Evolutionary conservation across 1,140 invertebrate genomes (phyloP).

Genomic region (Euglossa dilemma): DNA sequence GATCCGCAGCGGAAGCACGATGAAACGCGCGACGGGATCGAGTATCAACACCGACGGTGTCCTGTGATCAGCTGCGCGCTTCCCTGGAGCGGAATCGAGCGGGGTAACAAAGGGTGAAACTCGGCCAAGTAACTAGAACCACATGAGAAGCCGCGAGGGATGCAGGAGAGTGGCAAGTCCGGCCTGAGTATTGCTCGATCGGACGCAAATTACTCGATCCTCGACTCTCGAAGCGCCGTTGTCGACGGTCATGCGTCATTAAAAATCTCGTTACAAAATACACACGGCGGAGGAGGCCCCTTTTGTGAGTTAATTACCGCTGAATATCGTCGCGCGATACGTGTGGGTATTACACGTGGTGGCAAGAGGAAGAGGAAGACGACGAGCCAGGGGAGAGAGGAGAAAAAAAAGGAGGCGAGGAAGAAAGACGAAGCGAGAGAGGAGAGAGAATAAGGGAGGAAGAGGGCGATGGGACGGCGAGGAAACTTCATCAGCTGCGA

Average conservation of each 20-base stretch:
- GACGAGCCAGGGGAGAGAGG: background rate
- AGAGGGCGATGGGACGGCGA: background rate
- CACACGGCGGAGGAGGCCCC: background rate
- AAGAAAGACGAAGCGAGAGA: background rate
- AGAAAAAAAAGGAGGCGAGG: background rate
- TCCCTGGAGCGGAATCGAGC: constrained; percentile 23
- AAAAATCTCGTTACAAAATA: constrained; percentile 48
- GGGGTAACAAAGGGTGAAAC: constrained; percentile 20
- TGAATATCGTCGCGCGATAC: constrained; percentile 45
- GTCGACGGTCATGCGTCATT: constrained; percentile 36
- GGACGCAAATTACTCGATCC: constrained; percentile 1
- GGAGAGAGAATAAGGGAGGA: too few species aligned
- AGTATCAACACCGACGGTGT: constrained; percentile 30
- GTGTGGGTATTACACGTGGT: constrained; percentile 5
- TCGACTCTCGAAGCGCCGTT: background rate
- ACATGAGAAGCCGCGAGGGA: constrained; percentile 6
- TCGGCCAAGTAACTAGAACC: constrained; percentile 32
- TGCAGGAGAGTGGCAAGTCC: background rate
- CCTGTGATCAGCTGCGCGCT: constrained; percentile 17
- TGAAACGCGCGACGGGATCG: constrained; percentile 33
- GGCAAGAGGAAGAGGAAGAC: background rate
- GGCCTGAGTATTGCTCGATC: background rate
- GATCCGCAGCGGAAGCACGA: constrained; percentile 7
- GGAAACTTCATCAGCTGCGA: constrained; percentile 48
- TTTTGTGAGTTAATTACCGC: constrained; percentile 43